A percentile compares a stretch with the other conserved stretches of the same genome.
phyloP scores from a whole-genome alignment of 2,797 vertebrate genomes.

The Acomys russatus region DNA sequence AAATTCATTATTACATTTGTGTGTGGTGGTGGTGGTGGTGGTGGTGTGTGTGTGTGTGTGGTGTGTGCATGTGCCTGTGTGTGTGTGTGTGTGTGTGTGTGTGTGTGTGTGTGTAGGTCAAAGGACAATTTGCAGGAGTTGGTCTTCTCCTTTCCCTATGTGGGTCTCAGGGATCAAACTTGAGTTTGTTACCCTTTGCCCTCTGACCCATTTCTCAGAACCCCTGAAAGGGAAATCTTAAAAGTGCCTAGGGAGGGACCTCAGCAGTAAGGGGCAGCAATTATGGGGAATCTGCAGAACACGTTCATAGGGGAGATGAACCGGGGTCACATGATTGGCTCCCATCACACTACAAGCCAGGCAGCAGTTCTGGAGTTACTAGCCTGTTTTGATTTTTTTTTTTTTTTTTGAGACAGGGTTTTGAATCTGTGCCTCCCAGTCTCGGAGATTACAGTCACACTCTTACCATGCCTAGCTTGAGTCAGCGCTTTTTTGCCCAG shows the following conservation, averaged over 20 bases:
- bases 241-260: not conserved
- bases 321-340: not conserved
- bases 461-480: not conserved
- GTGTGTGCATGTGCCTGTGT: not conserved
- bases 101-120: not conserved
- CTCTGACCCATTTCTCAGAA: not conserved
- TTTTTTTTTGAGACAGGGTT: not conserved
- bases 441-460: not conserved
- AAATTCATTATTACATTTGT: not conserved
- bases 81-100: not conserved
- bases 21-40: no score
- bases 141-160: not conserved
- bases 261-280: not conserved
- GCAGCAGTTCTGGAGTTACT: not conserved
- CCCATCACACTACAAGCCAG: not conserved
- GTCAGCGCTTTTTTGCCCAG: conserved; percentile 3
- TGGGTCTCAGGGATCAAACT: not conserved
- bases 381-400: not conserved
- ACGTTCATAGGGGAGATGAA: not conserved
- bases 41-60: not conserved
- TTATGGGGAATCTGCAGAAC: not conserved
- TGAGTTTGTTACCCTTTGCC: not conserved
- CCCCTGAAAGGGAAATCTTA: not conserved
- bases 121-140: not conserved
- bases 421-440: not conserved